Evolutionary conservation across 2,797 vertebrate species (phyloP).

Genomic region (Paratrypauchen microcephalus): DNA sequence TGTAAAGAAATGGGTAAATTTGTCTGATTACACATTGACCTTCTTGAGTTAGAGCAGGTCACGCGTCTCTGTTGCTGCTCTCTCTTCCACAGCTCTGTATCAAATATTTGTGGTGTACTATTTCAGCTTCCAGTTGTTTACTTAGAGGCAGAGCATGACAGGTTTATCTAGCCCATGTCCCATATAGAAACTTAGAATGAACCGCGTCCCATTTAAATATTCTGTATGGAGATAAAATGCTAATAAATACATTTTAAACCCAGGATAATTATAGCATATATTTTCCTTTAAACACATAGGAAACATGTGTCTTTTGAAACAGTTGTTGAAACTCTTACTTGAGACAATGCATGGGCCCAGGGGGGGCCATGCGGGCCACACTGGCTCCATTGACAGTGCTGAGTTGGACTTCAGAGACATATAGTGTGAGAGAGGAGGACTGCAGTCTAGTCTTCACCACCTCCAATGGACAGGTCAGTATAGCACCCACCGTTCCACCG

Average conservation of each 20-base stretch:
- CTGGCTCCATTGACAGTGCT: constrained; percentile 89
- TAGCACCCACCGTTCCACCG: constrained; percentile 96
- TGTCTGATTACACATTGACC: constrained; percentile 37
- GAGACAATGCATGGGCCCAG: constrained; percentile 94
- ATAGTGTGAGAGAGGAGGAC: constrained; percentile 92
- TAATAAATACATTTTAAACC: not conserved
- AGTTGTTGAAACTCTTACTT: constrained; percentile 82
- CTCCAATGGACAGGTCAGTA: constrained; percentile 97
- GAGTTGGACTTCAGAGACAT: constrained; percentile 94
- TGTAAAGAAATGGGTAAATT: not conserved
- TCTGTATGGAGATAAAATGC: not conserved
- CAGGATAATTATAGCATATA: not conserved
- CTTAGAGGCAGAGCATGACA: constrained; percentile 17
- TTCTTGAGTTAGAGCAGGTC: constrained; percentile 25
- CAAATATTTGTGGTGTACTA: constrained; percentile 3
- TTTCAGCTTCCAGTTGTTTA: constrained; percentile 24
- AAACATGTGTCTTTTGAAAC: not conserved
- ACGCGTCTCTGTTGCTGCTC: constrained; percentile 19
- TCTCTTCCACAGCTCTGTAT: constrained; percentile 16
- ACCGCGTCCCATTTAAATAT: not conserved
- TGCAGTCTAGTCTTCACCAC: constrained; percentile 98
- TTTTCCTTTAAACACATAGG: not conserved
- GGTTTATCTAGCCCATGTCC: constrained; percentile 15
- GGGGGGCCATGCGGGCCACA: constrained; percentile 86
- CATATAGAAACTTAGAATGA: constrained; percentile 27